Conservation (phyloP, 2,888 invertebrate species). For the Charanyca ferruginea region DNA sequence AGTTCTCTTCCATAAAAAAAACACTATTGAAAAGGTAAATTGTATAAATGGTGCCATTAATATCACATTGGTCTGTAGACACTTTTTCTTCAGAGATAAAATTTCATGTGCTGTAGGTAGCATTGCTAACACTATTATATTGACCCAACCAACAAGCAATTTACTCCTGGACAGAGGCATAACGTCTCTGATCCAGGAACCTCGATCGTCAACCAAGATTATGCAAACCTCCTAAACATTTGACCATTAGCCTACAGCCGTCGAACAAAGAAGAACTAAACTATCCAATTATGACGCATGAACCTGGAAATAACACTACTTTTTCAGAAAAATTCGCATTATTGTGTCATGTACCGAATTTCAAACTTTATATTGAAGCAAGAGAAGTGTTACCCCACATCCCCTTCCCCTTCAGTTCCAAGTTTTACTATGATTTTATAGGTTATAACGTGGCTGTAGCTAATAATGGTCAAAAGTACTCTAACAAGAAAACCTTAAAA, state of each 20-base stretch:
- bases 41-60: conserved; percentile 25
- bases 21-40: neutral
- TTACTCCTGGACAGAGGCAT: neutral
- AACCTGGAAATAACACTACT: conserved; percentile 3
- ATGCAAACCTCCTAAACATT: neutral
- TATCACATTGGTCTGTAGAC: conserved; percentile 25
- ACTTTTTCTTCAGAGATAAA: conserved; percentile 31
- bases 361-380: neutral
- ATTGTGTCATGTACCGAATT: neutral
- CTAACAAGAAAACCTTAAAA: too few species aligned
- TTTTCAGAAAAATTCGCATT: neutral
- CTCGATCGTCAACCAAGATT: neutral
- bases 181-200: neutral
- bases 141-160: neutral
- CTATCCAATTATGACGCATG: neutral
- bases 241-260: neutral
- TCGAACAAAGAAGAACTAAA: neutral
- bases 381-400: neutral
- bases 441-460: neutral
- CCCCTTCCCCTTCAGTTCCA: neutral
- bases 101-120: conserved; percentile 30
- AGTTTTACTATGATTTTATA: neutral
- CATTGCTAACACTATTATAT: too few species aligned
- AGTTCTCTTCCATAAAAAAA: neutral
- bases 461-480: too few species aligned